Base-by-base conservation (phyloP, 1,140 invertebrate genomes). In the Drosophila erecta region DNA sequence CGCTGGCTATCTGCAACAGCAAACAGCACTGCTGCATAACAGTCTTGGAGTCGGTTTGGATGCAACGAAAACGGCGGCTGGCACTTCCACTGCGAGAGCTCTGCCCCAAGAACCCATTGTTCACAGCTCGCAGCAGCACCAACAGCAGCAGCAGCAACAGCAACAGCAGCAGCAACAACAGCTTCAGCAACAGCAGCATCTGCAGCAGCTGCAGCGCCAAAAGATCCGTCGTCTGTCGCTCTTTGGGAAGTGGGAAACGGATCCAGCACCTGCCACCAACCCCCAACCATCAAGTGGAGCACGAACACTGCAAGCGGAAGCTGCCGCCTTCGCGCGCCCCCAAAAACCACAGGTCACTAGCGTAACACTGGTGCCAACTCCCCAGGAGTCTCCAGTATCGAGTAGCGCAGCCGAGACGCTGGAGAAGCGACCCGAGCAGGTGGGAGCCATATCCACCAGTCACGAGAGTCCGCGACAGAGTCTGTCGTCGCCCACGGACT, bases 1-100 rank as follows among this genome's bases (percentile, higher is more conserved):
- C 0, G 97, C 95, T 86, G 97, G 96, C 4, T 98, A 97, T 93
- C 92, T 98, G 57, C 96, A 96, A 5, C 96, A 97, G 81, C 97
- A 97, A 86, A 97, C 96, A 2, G 96, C 96, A 27, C 85, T 97
- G 60, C 81, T 98, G 27, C 97, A 97, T 76, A 97, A 95, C 85
- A 97, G 97, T 41, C 53, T 92, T 38, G 78, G 90, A 54, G 76
- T 70, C 14, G 59, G 84, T 2, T 35, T 87, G 27, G 83, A 86
- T 11, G 43, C 20, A 10, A 27, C 54, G 1, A 81, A 76, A 27
- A 40, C 84, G 3, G 47, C 46, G 40, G 15, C 55, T 3, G 50
- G 55, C 5, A 56, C 51, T 43, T n/a, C 47, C 49, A 62, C 60
- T 3, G 76, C 79, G 0, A 47, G 66, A 41, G 33, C 75, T 1